These are phyloP conservation scores for Siphonodentalium dalli DNA, from an alignment of 2,888 invertebrate species.

Conservation along the genomic window DNA sequence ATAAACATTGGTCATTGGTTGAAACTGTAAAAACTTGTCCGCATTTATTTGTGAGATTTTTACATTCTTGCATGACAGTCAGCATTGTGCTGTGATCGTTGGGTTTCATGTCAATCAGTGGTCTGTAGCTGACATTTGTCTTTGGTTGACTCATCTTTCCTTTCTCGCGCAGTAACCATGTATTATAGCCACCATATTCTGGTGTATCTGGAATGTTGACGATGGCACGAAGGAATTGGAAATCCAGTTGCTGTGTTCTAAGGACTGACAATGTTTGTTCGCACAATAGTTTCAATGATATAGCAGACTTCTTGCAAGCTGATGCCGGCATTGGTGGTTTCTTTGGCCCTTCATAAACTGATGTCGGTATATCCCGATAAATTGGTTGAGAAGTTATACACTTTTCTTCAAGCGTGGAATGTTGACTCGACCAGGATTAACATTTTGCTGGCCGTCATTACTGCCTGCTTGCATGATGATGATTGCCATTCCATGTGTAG, in stretches of 20 bases:
- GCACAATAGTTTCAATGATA: not conserved
- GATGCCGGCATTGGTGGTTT: not conserved
- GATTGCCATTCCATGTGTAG: too few species aligned
- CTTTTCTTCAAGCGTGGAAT: too few species aligned
- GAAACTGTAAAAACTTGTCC: constrained; percentile 23
- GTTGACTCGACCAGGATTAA: too few species aligned
- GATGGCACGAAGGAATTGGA: constrained; percentile 16
- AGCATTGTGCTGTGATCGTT: constrained; percentile 28
- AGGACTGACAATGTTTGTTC: not conserved
- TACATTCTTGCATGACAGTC: constrained; percentile 24
- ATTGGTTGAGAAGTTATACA: too few species aligned
- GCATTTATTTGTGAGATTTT: constrained; percentile 4
- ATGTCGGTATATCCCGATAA: too few species aligned
- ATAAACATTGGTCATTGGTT: constrained; percentile 30
- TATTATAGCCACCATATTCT: constrained; percentile 33
- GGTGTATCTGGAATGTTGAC: not conserved
- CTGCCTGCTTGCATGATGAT: too few species aligned
- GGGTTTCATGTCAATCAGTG: constrained; percentile 30
- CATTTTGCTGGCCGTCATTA: too few species aligned
- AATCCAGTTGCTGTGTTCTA: constrained; percentile 11
- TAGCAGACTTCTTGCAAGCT: not conserved
- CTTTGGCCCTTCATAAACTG: too few species aligned
- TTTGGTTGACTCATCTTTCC: constrained; percentile 17
- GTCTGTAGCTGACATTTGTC: constrained; percentile 25
- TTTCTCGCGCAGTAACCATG: constrained; percentile 14